Conservation (phyloP, 2,797 vertebrate genomes). For the Megalops cyprinoides region DNA sequence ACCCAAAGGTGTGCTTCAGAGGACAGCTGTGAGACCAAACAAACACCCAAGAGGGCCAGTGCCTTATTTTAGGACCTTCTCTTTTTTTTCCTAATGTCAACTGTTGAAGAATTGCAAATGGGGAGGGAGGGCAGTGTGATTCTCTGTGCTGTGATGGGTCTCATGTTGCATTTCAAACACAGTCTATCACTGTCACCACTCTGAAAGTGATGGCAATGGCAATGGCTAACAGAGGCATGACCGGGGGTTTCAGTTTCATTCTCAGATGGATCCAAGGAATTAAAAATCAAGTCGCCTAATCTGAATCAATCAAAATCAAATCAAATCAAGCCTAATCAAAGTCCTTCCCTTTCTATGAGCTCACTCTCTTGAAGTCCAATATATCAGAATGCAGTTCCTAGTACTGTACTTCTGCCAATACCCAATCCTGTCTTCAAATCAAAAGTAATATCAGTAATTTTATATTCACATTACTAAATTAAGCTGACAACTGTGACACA, state of each 20-base stretch:
- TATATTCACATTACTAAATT: neutral
- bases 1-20: neutral
- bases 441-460: neutral
- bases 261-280: neutral
- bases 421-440: neutral
- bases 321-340: too few relatives aligned
- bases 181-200: too few relatives aligned
- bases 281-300: neutral
- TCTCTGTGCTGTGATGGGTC: neutral
- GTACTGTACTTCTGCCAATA: neutral
- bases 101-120: neutral
- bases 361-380: neutral
- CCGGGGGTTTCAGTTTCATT: neutral
- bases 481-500: neutral
- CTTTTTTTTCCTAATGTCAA: neutral
- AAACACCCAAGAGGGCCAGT: neutral
- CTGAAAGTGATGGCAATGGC: neutral
- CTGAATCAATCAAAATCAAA: conserved; percentile 18
- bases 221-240: neutral
- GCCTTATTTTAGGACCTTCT: neutral
- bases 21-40: neutral
- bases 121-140: neutral
- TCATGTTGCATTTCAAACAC: neutral
- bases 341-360: neutral
- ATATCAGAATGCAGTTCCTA: conserved; percentile 2